Percentiles rank a stretch among this genome's conserved stretches.
Conservation (phyloP, 2,888 invertebrate species). For the Brachypalpus laphriformis region DNA sequence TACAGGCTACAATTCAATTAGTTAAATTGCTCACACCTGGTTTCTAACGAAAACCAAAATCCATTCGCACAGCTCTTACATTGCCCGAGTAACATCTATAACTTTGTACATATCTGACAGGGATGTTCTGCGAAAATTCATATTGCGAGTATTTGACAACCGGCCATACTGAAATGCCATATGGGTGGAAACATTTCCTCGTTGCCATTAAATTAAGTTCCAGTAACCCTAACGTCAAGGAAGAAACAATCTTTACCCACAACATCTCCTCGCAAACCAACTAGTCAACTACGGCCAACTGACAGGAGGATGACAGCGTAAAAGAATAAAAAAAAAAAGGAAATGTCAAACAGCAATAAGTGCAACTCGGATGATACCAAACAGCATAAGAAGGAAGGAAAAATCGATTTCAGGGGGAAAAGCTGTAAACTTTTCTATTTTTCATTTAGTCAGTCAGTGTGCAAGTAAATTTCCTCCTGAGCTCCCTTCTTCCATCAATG, state of each 20-base stretch:
- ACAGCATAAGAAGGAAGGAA: too few relatives aligned
- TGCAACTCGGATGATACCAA: conserved; percentile 24
- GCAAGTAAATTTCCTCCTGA: conserved; percentile 33
- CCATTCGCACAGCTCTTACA: too few relatives aligned
- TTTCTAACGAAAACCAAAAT: too few relatives aligned
- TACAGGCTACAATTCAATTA: too few relatives aligned
- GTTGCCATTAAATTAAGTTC: neutral
- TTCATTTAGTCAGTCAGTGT: conserved; percentile 18
- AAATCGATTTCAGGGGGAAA: conserved; percentile 44
- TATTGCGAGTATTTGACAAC: too few relatives aligned
- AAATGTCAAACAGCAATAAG: conserved; percentile 11
- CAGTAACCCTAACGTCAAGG: neutral
- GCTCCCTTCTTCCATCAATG: conserved; percentile 24
- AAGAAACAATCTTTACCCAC: neutral
- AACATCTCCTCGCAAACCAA: neutral
- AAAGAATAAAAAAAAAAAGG: neutral
- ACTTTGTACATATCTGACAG: too few relatives aligned
- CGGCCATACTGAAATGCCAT: too few relatives aligned
- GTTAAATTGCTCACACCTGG: too few relatives aligned
- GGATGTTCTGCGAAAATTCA: too few relatives aligned
- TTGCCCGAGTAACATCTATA: too few relatives aligned
- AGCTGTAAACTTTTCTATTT: conserved; percentile 24
- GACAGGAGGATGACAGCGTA: conserved; percentile 8
- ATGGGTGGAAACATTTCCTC: neutral
- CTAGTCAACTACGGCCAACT: neutral